These are phyloP conservation scores for Hyperoplus immaculatus DNA, from an alignment of 2,797 vertebrate species.

Conservation along the genomic window DNA sequence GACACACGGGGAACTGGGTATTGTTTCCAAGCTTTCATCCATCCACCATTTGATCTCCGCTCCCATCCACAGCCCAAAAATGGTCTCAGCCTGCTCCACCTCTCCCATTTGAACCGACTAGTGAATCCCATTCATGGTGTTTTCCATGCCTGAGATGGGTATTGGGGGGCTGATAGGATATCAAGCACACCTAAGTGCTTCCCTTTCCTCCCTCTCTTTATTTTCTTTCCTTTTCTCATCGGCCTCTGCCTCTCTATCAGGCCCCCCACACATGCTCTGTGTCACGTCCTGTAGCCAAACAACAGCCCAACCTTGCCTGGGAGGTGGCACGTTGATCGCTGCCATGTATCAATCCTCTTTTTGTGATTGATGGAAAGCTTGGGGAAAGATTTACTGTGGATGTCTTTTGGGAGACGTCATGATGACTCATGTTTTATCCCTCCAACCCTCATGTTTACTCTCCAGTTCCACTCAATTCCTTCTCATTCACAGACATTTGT, in stretches of 20 bases:
- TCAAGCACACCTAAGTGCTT: slow-evolving; percentile 85
- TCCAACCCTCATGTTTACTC: background rate
- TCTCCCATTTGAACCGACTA: slow-evolving; percentile 38
- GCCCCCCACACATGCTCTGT: slow-evolving; percentile 78
- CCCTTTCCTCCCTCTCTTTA: slow-evolving; percentile 83
- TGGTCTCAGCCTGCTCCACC: slow-evolving; percentile 5
- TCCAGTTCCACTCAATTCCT: background rate
- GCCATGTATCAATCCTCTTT: slow-evolving; percentile 58
- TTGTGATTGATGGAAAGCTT: slow-evolving; percentile 42
- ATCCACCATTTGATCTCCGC: slow-evolving; percentile 75
- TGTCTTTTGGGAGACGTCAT: slow-evolving; percentile 38
- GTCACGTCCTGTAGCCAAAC: slow-evolving; percentile 79
- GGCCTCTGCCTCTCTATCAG: slow-evolving; percentile 79
- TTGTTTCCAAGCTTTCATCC: slow-evolving; percentile 81
- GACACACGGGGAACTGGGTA: slow-evolving; percentile 64
- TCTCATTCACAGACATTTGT: slow-evolving; percentile 2
- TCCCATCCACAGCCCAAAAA: slow-evolving; percentile 48
- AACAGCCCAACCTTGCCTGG: slow-evolving; percentile 68
- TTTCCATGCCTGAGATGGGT: slow-evolving; percentile 79
- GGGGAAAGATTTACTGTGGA: slow-evolving; percentile 50
- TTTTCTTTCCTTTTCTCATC: slow-evolving; percentile 82
- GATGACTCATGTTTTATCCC: slow-evolving; percentile 51
- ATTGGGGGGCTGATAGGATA: slow-evolving; percentile 80
- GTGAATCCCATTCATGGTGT: slow-evolving; percentile 66
- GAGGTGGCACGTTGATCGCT: slow-evolving; percentile 43